Evolutionary conservation across 2,888 invertebrate species (phyloP).

Genomic region (Nomada ruficornis): DNA sequence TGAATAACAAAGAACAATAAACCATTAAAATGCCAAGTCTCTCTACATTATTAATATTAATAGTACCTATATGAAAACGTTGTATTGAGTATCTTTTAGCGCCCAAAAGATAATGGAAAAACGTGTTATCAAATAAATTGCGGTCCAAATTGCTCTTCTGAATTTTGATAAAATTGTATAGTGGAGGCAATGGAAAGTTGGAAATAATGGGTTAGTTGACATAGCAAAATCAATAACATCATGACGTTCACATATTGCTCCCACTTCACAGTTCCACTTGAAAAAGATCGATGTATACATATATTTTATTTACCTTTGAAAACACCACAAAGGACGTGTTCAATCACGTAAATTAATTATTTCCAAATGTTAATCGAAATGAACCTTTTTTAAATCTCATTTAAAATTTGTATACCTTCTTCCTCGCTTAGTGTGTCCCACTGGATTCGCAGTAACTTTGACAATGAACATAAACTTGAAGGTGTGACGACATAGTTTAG

Average conservation of each 20-base stretch:
- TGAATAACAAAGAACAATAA: background rate
- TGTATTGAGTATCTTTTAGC: background rate
- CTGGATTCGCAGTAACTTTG: constrained; percentile 20
- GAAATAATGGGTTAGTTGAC: constrained; percentile 71
- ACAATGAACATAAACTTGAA: constrained; percentile 22
- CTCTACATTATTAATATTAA: background rate
- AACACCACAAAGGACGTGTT: background rate
- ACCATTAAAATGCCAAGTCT: background rate
- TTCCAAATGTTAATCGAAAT: background rate
- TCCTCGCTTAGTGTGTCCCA: constrained; percentile 18
- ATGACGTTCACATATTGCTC: constrained; percentile 74
- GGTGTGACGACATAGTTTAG: background rate
- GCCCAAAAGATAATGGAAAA: background rate
- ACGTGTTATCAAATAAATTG: background rate
- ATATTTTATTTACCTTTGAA: constrained; percentile 5
- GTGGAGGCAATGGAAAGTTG: constrained; percentile 22
- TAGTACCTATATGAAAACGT: too few species aligned
- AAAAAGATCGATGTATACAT: constrained; percentile 26
- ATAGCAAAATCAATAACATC: constrained; percentile 73
- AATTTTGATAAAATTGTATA: constrained; percentile 22
- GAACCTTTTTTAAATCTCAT: constrained; percentile 12
- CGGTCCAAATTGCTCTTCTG: background rate
- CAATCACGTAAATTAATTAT: background rate
- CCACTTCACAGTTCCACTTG: constrained; percentile 66
- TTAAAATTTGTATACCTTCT: constrained; percentile 16